A percentile compares a stretch with the other conserved stretches of the same genome.
phyloP scores from a whole-genome alignment of 2,113 vertebrate genomes.

The Pterophyllum scalare region DNA sequence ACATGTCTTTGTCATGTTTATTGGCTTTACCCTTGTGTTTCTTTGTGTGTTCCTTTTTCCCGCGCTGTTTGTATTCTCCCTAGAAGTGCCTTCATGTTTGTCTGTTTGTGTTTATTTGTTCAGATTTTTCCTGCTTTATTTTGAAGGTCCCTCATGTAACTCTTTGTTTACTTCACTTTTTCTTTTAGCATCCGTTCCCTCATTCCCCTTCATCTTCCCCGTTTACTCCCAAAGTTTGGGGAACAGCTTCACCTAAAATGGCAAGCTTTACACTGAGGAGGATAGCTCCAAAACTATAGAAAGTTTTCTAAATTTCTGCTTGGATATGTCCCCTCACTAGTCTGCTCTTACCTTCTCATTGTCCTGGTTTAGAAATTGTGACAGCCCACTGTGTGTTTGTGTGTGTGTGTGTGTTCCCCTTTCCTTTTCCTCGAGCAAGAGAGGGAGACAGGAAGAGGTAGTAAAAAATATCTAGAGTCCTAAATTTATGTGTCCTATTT shows the following conservation, averaged over 20 bases:
- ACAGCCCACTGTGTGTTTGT: constrained; percentile 65
- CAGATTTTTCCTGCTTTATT: too few species aligned
- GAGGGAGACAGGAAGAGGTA: constrained; percentile 15
- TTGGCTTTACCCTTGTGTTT: too few species aligned
- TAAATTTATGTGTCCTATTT: constrained; percentile 83
- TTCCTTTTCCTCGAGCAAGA: constrained; percentile 49
- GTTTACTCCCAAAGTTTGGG: too few species aligned
- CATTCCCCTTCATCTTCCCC: too few species aligned
- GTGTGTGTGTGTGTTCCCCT: constrained; percentile 1
- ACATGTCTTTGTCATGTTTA: too few species aligned
- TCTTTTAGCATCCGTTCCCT: too few species aligned
- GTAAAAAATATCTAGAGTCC: constrained; percentile 65
- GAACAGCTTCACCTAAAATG: neutral
- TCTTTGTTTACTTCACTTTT: too few species aligned
- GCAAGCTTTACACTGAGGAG: neutral
- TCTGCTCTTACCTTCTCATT: constrained; percentile 51
- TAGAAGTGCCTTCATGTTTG: too few species aligned
- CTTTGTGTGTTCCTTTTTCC: too few species aligned
- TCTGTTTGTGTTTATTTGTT: too few species aligned
- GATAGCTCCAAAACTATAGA: neutral
- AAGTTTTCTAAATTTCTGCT: constrained; percentile 5
- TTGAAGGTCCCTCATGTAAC: too few species aligned
- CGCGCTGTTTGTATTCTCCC: too few species aligned
- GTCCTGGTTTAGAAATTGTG: constrained; percentile 78
- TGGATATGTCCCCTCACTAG: constrained; percentile 17